Evolutionary conservation across 2,113 vertebrate genomes (phyloP).

Genomic region (Typhlomys cinereus): DNA sequence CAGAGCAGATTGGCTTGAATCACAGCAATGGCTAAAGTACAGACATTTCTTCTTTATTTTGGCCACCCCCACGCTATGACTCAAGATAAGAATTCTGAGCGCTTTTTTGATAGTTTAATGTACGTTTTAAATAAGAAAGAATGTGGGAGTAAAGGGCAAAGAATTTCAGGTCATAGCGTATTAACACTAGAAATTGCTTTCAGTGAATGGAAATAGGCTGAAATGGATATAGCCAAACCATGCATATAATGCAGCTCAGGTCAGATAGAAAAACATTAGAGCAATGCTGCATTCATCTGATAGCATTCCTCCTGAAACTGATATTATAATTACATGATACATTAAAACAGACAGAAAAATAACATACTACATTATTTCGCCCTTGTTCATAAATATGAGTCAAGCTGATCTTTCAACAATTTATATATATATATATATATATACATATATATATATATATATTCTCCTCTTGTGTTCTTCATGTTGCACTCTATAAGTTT

Average conservation of each 20-base stretch:
- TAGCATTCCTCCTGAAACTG: not conserved
- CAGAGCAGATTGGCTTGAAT: not conserved
- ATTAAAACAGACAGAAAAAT: not conserved
- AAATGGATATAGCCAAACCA: not conserved
- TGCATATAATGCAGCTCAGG: not conserved
- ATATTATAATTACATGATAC: not conserved
- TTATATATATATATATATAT: too few relatives aligned
- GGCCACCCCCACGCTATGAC: not conserved
- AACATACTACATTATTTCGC: not conserved
- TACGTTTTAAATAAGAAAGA: constrained; percentile 39
- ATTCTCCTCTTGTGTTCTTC: not conserved
- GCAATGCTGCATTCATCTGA: not conserved
- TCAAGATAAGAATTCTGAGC: constrained; percentile 37
- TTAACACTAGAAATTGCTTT: constrained; percentile 16
- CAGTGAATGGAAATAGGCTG: not conserved
- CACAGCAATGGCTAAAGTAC: not conserved
- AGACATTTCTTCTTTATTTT: not conserved
- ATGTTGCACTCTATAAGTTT: not conserved
- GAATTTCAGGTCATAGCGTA: not conserved
- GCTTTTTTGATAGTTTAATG: not conserved
- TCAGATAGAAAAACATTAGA: not conserved
- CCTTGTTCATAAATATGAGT: not conserved
- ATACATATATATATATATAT: not conserved
- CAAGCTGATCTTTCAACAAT: not conserved
- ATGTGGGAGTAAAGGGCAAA: not conserved